These are phyloP conservation scores for Laterallus jamaicensis DNA, from an alignment of 2,113 vertebrate species.

Conservation along the genomic window DNA sequence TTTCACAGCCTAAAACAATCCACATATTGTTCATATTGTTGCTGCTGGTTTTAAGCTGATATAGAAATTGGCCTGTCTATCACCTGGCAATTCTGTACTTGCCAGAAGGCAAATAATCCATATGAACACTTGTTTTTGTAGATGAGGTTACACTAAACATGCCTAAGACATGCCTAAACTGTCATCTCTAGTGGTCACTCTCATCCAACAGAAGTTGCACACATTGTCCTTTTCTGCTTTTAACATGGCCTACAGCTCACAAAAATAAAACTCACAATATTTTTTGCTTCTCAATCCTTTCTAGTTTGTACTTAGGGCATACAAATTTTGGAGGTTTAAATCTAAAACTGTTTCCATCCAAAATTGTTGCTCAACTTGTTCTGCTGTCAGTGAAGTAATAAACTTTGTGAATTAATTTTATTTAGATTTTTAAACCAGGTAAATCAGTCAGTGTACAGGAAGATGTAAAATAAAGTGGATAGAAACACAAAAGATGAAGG, in stretches of 20 bases:
- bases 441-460: not conserved
- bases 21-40: not conserved
- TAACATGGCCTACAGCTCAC: not conserved
- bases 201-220: not conserved
- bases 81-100: not conserved
- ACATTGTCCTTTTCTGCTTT: not conserved
- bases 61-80: not conserved
- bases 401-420: not conserved
- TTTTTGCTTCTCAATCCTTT: not conserved
- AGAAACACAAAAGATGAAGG: not conserved
- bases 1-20: conserved; percentile 23
- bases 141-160: not conserved
- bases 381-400: not conserved
- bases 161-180: not conserved
- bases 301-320: not conserved
- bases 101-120: not conserved
- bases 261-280: not conserved
- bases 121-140: not conserved
- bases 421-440: not conserved
- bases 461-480: not conserved
- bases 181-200: not conserved
- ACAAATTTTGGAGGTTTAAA: not conserved
- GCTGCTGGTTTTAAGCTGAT: not conserved
- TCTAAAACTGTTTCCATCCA: not conserved
- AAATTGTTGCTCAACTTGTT: not conserved